These are phyloP conservation scores for Phyto melanocephala DNA, from an alignment of 2,888 invertebrate species.

Conservation along the genomic window DNA sequence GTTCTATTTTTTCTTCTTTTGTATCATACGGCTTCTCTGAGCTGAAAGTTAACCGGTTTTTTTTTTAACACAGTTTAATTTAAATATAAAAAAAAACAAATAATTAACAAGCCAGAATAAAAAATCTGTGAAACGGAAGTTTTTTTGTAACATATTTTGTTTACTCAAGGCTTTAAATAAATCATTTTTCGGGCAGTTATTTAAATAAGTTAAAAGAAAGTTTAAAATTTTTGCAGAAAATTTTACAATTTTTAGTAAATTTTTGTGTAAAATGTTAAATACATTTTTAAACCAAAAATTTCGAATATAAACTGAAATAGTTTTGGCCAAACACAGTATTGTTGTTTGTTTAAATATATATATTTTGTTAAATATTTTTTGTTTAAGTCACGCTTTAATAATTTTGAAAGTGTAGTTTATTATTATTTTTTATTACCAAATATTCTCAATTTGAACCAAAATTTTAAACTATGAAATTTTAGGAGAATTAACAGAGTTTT, in stretches of 20 bases:
- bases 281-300: no score
- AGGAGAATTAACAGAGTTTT: not conserved
- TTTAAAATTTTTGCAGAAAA: no score
- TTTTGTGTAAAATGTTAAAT: no score
- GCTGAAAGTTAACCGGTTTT: slow-evolving; percentile 37
- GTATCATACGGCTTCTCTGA: slow-evolving; percentile 47
- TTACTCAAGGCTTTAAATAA: no score
- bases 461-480: not conserved
- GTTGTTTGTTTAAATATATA: no score
- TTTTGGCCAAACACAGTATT: no score
- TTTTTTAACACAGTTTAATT: not conserved
- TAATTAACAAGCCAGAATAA: slow-evolving; percentile 23
- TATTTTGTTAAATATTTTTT: not conserved
- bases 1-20: not conserved
- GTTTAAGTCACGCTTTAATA: slow-evolving; percentile 49
- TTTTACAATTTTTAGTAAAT: no score
- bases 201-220: no score
- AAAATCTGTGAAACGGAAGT: slow-evolving; percentile 21
- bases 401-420: slow-evolving; percentile 59
- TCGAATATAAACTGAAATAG: no score
- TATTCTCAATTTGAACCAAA: slow-evolving; percentile 31
- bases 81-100: not conserved
- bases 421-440: not conserved
- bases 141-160: not conserved
- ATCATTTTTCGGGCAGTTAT: no score